A percentile compares a stretch with the other conserved stretches of the same genome.
phyloP scores from a whole-genome alignment of 2,888 invertebrate species.

The Cosmorhoe ocellata region DNA sequence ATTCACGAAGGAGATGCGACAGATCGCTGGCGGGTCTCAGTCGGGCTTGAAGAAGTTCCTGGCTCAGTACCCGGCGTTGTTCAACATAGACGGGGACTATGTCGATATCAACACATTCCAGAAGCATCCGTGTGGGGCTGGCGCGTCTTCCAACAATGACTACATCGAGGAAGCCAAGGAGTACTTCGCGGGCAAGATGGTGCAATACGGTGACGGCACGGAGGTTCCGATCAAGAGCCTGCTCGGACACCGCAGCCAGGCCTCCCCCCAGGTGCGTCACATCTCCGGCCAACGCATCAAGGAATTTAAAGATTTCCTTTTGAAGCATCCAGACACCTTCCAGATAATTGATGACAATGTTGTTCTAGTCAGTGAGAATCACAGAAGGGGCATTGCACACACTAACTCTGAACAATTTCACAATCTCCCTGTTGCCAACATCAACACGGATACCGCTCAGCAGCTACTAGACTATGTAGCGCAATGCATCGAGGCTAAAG shows the following conservation, averaged over 20 bases:
- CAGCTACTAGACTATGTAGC: slow-evolving; percentile 91
- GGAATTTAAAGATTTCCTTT: slow-evolving; percentile 95
- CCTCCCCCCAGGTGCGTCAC: slow-evolving; percentile 97
- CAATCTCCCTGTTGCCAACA: slow-evolving; percentile 88
- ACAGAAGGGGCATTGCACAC: slow-evolving; percentile 86
- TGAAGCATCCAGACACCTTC: slow-evolving; percentile 92
- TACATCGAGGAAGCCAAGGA: slow-evolving; percentile 98
- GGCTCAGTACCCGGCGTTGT: slow-evolving; percentile 97
- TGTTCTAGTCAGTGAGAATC: slow-evolving; percentile 87
- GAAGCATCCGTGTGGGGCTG: slow-evolving; percentile 81
- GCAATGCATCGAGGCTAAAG: slow-evolving; percentile 90
- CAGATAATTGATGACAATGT: slow-evolving; percentile 93
- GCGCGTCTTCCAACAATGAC: slow-evolving; percentile 88
- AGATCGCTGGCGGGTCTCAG: slow-evolving; percentile 97
- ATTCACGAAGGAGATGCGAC: slow-evolving; percentile 99
- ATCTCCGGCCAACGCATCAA: slow-evolving; percentile 96
- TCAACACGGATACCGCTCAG: slow-evolving; percentile 92
- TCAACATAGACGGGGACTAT: slow-evolving; percentile 96
- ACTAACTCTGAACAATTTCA: slow-evolving; percentile 85
- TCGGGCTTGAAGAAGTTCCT: slow-evolving; percentile 98
- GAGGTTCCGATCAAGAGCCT: slow-evolving; percentile 98
- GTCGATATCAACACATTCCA: slow-evolving; percentile 93
- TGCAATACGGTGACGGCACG: slow-evolving; percentile 96
- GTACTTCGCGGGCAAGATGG: slow-evolving; percentile 97
- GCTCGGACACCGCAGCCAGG: slow-evolving; percentile 97